A percentile compares a stretch with the other conserved stretches of the same genome.
Evolutionary conservation across 35 echinoderm and acorn worm genomes (phyloP).

Genomic region (Strongylocentrotus purpuratus): DNA sequence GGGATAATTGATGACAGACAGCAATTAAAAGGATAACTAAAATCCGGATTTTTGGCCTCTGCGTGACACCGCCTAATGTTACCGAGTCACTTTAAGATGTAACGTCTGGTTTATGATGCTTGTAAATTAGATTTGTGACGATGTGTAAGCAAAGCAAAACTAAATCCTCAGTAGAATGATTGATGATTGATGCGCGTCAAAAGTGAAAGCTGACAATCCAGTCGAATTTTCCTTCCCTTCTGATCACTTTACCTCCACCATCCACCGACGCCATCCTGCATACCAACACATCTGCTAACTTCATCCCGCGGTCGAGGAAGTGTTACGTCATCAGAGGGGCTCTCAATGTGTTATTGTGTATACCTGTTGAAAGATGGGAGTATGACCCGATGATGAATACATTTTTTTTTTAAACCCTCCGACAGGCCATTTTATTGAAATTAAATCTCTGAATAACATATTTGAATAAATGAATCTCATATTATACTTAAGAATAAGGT

Average conservation of each 20-base stretch:
- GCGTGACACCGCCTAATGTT: too few species aligned
- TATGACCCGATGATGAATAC: not conserved
- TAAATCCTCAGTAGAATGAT: not conserved
- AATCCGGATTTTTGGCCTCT: too few species aligned
- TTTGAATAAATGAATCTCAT: too few species aligned
- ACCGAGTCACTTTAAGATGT: not conserved
- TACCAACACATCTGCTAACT: not conserved
- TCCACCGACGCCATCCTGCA: not conserved
- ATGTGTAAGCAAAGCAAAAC: not conserved
- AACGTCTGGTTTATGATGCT: not conserved
- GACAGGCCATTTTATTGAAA: too few species aligned
- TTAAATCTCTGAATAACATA: too few species aligned
- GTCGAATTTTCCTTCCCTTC: not conserved
- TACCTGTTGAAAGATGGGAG: not conserved
- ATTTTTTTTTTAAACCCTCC: too few species aligned
- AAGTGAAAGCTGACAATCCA: not conserved
- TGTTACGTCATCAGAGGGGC: not conserved
- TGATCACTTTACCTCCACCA: not conserved
- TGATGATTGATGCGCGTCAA: not conserved
- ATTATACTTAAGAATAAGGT: too few species aligned
- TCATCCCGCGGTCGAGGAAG: not conserved
- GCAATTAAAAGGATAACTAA: too few species aligned
- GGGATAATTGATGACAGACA: too few species aligned
- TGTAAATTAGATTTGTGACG: not conserved
- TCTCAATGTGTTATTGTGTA: not conserved